Percentiles rank a stretch among this genome's conserved stretches.
phyloP scores from a whole-genome alignment of 2,797 vertebrate species.

The Notolepis coatsorum region DNA sequence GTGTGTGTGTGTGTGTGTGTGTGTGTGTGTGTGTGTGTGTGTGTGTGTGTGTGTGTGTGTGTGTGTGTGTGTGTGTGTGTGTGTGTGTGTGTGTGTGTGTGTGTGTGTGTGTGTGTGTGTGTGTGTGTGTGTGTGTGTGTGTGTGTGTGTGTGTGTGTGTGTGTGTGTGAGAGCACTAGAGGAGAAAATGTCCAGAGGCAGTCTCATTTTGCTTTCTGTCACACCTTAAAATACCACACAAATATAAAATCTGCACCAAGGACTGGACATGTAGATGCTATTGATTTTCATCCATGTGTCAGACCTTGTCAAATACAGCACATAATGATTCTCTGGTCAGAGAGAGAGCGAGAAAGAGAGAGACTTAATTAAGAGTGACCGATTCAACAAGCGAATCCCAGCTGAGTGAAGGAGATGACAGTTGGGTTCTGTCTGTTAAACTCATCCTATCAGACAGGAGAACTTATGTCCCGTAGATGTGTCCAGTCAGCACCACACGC shows the following conservation, averaged over 20 bases:
- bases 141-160: background rate
- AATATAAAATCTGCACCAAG: background rate
- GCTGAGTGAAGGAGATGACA: background rate
- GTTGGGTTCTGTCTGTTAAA: conserved; percentile 6
- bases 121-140: background rate
- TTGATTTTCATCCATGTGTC: background rate
- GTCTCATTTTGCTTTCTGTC: background rate
- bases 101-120: background rate
- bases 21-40: background rate
- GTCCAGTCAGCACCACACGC: conserved; percentile 53
- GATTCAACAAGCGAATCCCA: background rate
- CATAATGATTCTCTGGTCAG: background rate
- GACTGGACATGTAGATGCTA: background rate
- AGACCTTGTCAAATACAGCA: background rate
- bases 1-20: conserved; percentile 18
- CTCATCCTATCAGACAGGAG: conserved; percentile 13
- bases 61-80: background rate
- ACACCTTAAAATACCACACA: background rate
- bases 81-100: conserved; percentile 1
- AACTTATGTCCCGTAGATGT: background rate
- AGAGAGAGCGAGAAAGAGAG: background rate
- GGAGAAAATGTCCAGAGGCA: background rate
- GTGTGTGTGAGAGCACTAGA: background rate
- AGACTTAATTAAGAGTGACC: background rate
- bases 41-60: background rate